Base-by-base conservation (phyloP, 2,888 invertebrate genomes). In the Brachypalpus laphriformis region DNA sequence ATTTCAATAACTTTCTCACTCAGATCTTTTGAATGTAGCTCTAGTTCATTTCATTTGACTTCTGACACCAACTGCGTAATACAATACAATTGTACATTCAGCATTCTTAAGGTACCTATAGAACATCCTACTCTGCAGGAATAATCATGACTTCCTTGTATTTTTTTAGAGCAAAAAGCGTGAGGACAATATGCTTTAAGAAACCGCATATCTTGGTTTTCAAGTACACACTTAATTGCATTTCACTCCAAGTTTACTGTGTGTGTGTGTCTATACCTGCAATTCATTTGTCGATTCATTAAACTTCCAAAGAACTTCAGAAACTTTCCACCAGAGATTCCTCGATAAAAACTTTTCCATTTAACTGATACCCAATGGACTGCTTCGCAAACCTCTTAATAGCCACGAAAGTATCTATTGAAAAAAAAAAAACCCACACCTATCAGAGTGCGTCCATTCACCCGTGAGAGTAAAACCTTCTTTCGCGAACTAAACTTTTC, bases 241-340 rank as follows among this genome's bases (percentile, higher is more conserved):
- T 1, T 45, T 16, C 6, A 16, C 9, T 45, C 25, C 7, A 7
- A 14, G 20, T 25, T 6, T 20, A 6, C 11, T 20, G 45, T 28
- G 28, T 61, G 16, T 45, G 45, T n/a, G n/a, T n/a, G n/a, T n/a
- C n/a, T n/a, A n/a, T n/a, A n/a, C 45, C 18, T 45, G 16, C 61
- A 45, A 61, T 28, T 5, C 61, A 61, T 61, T 61, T 61, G 28
- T 18, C 61, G 61, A 45, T 18, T 74, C 63, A 74, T 74, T 74
- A 42, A 56, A 74, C 74, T 54, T 45, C 14, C 14, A 74, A 63
- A 74, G 42, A 16, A 25, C 42, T n/a, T 42, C 74, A 45, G 20
- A 40, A 71, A 49, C 45, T 47, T 51, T 49, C 7, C 37, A 34
- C 8, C 49, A n/a, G 51, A 31, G 42, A 14, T 6, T 18, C 9